Evolutionary conservation across 2,888 invertebrate species (phyloP).

Genomic region (Cheilosia soror): DNA sequence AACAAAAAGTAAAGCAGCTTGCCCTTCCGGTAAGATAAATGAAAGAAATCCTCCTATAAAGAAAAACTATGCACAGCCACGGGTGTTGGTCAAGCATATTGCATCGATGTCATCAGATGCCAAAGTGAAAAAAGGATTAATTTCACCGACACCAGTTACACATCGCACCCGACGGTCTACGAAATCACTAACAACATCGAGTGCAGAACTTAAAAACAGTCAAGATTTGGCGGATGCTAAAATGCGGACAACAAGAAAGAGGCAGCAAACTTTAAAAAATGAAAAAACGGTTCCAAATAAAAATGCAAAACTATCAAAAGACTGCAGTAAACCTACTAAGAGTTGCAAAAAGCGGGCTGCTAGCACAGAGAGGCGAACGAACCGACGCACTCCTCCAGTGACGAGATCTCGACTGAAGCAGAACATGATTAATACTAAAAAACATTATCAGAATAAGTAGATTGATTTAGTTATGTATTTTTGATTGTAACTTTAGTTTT

Average conservation of each 20-base stretch:
- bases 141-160: slow-evolving; percentile 16
- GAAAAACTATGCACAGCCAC: slow-evolving; percentile 19
- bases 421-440: slow-evolving; percentile 40
- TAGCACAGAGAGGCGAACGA: slow-evolving; percentile 25
- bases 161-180: slow-evolving; percentile 36
- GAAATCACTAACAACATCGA: slow-evolving; percentile 15
- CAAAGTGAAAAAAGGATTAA: slow-evolving; percentile 17
- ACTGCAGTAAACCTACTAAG: slow-evolving; percentile 52
- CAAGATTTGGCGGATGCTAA: not conserved
- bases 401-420: slow-evolving; percentile 78
- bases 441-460: slow-evolving; percentile 48
- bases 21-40: not conserved
- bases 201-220: slow-evolving; percentile 25
- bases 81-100: slow-evolving; percentile 17
- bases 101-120: not conserved
- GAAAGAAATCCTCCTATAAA: slow-evolving; percentile 5
- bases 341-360: slow-evolving; percentile 18
- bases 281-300: slow-evolving; percentile 43
- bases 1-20: slow-evolving; percentile 29
- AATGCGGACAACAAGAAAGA: slow-evolving; percentile 39
- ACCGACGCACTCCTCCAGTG: slow-evolving; percentile 75
- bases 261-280: slow-evolving; percentile 28
- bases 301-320: slow-evolving; percentile 73
- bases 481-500: slow-evolving; percentile 8
- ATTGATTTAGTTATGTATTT: slow-evolving; percentile 20